phyloP scores from a whole-genome alignment of 2,888 invertebrate genomes.

The Agrotis segetum region DNA sequence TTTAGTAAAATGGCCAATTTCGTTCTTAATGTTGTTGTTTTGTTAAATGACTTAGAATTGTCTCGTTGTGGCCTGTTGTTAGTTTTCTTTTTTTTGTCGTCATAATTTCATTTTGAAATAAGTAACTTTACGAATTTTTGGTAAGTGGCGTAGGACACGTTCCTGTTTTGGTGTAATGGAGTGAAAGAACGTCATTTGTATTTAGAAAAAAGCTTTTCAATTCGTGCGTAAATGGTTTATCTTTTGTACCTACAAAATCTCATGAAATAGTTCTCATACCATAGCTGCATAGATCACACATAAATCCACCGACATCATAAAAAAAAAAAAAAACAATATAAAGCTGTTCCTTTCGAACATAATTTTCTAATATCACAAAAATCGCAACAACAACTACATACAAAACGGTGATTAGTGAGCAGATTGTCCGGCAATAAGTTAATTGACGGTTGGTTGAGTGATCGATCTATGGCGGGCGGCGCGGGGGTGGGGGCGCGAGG shows the following conservation, averaged over 20 bases:
- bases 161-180: constrained; percentile 13
- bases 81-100: constrained; percentile 30
- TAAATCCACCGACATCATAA: constrained; percentile 14
- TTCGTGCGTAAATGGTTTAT: too few relatives aligned
- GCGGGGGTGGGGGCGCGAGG: constrained; percentile 46
- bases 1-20: constrained; percentile 90
- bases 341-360: constrained; percentile 38
- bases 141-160: constrained; percentile 35
- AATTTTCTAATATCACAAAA: constrained; percentile 61
- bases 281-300: constrained; percentile 43
- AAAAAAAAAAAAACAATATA: constrained; percentile 36
- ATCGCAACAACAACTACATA: constrained; percentile 62
- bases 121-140: constrained; percentile 37
- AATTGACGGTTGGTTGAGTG: constrained; percentile 84
- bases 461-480: constrained; percentile 80
- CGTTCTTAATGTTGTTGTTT: constrained; percentile 76
- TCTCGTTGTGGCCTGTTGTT: constrained; percentile 69
- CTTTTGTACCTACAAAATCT: not conserved
- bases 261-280: constrained; percentile 1
- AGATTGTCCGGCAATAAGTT: constrained; percentile 80
- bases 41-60: constrained; percentile 76
- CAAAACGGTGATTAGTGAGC: constrained; percentile 76
- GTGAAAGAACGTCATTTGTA: not conserved
- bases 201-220: not conserved
- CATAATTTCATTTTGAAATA: constrained; percentile 42